A percentile compares a stretch with the other conserved stretches of the same genome.
Evolutionary conservation across 2,888 invertebrate genomes (phyloP).

Genomic region (Aleiodes testaceus): DNA sequence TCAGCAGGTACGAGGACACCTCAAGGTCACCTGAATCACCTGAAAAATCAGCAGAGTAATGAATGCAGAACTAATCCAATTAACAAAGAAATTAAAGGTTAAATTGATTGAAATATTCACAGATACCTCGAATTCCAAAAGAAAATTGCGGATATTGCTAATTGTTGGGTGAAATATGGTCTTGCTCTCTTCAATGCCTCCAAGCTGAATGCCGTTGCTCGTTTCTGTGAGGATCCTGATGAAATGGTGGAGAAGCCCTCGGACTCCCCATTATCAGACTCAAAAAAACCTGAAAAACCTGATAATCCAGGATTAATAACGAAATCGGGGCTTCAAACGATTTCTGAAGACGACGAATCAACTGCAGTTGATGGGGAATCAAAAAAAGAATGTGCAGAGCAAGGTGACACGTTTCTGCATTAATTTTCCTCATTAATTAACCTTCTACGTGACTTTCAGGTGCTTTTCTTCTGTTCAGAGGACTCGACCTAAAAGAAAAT

Average conservation of each 20-base stretch:
- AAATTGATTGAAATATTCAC: not conserved
- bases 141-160: slow-evolving; percentile 75
- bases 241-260: slow-evolving; percentile 48
- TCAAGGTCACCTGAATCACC: slow-evolving; percentile 73
- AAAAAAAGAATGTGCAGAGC: no score
- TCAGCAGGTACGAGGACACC: slow-evolving; percentile 76
- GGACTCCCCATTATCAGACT: slow-evolving; percentile 42
- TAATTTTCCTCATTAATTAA: no score
- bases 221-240: slow-evolving; percentile 58
- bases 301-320: not conserved
- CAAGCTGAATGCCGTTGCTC: slow-evolving; percentile 71
- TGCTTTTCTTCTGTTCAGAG: slow-evolving; percentile 44
- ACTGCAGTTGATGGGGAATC: not conserved
- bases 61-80: no score
- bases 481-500: slow-evolving; percentile 50
- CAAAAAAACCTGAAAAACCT: not conserved
- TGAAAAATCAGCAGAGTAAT: slow-evolving; percentile 49
- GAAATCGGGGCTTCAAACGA: not conserved
- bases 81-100: no score
- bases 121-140: slow-evolving; percentile 63
- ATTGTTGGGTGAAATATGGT: slow-evolving; percentile 79
- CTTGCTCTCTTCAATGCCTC: slow-evolving; percentile 76
- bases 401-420: no score
- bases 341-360: slow-evolving; percentile 8
- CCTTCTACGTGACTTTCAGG: not conserved